Percentiles rank a stretch among this genome's conserved stretches.
Conservation (phyloP, 2,888 invertebrate genomes). For the Drosophila yooni region DNA sequence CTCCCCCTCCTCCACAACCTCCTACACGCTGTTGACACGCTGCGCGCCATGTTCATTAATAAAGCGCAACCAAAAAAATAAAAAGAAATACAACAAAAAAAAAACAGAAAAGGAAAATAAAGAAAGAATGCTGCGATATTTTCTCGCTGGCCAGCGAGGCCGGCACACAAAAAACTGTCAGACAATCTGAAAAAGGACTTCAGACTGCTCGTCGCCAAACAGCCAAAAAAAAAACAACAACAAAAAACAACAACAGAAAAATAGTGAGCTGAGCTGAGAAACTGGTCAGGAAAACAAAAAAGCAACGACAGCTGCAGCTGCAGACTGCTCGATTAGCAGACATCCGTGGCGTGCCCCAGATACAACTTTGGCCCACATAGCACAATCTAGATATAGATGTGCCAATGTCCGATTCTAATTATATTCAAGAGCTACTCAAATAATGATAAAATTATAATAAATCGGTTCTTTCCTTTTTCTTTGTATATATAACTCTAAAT, state of each 20-base stretch:
- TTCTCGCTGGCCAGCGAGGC: slow-evolving; percentile 21
- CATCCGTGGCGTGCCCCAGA: background rate
- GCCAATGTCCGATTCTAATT: background rate
- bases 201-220: slow-evolving; percentile 69
- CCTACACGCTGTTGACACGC: slow-evolving; percentile 60
- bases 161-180: slow-evolving; percentile 29
- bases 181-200: slow-evolving; percentile 62
- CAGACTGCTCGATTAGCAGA: background rate
- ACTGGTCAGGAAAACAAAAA: slow-evolving; percentile 2
- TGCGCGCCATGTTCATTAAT: slow-evolving; percentile 71
- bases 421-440: background rate
- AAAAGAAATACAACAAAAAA: background rate
- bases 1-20: no score
- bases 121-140: slow-evolving; percentile 49
- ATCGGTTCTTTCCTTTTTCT: background rate
- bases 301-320: background rate
- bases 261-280: background rate
- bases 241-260: background rate
- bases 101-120: background rate
- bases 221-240: slow-evolving; percentile 7
- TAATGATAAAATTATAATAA: background rate
- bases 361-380: background rate
- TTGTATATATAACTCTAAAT: background rate
- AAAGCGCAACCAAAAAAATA: slow-evolving; percentile 55
- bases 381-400: background rate